Evolutionary conservation across 92 coral and sea anemone species (phyloP).

Genomic region (Porites evermanni): DNA sequence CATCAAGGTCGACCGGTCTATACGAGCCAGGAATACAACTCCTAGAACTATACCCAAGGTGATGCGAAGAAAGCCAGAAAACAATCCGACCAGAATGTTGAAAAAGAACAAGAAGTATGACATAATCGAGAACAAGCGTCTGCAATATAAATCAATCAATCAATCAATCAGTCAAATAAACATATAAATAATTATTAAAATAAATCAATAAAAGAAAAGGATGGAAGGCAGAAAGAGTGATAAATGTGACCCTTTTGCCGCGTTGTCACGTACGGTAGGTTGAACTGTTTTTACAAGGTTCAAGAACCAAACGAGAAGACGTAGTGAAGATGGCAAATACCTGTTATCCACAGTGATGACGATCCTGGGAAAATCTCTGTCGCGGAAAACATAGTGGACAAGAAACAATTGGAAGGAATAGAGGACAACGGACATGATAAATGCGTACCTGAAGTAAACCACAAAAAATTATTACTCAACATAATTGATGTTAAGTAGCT

Average conservation of each 20-base stretch:
- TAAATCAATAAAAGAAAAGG: no score
- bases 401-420: slow-evolving; percentile 47
- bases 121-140: slow-evolving; percentile 65
- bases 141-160: slow-evolving; percentile 11
- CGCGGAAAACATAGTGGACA: slow-evolving; percentile 48
- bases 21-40: slow-evolving; percentile 65
- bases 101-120: slow-evolving; percentile 83
- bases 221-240: no score
- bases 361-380: slow-evolving; percentile 41
- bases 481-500: no score
- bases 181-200: no score
- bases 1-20: slow-evolving; percentile 69
- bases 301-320: no score
- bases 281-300: no score
- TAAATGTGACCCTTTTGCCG: no score
- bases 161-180: no score
- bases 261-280: no score
- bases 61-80: slow-evolving; percentile 69
- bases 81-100: slow-evolving; percentile 74
- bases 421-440: background rate
- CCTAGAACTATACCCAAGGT: slow-evolving; percentile 61
- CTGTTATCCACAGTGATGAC: slow-evolving; percentile 58
- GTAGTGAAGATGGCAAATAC: slow-evolving; percentile 1
- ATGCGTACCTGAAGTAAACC: slow-evolving; percentile 12
- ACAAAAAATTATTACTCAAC: background rate